Percentiles rank a stretch among this genome's conserved stretches.
Evolutionary conservation across 2,113 vertebrate species (phyloP).

Genomic region (Malurus melanocephalus): DNA sequence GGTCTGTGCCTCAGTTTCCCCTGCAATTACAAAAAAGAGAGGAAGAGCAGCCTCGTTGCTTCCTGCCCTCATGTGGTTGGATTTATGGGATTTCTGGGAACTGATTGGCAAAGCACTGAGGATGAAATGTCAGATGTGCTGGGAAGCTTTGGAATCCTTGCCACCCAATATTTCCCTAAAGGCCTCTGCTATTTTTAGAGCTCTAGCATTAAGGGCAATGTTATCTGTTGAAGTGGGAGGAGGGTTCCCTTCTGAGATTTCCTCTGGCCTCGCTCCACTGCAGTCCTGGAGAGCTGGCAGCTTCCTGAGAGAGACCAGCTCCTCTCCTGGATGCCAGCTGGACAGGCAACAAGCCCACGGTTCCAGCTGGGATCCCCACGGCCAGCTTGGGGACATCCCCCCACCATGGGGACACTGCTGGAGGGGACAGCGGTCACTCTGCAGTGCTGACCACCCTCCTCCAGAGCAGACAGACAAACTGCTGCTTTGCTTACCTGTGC

Average conservation of each 20-base stretch:
- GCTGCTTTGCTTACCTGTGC: background rate
- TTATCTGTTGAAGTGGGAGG: background rate
- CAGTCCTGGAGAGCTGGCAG: background rate
- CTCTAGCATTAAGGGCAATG: background rate
- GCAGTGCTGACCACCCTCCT: background rate
- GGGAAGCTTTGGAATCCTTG: background rate
- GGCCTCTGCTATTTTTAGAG: background rate
- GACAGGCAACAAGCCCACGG: background rate
- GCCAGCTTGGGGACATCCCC: background rate
- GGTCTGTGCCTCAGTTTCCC: slow-evolving; percentile 11
- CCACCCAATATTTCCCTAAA: background rate
- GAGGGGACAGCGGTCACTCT: background rate
- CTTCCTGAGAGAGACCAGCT: background rate
- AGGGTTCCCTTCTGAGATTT: background rate
- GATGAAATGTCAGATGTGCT: background rate
- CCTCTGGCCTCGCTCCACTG: background rate
- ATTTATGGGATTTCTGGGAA: background rate
- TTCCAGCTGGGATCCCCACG: background rate
- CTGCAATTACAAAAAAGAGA: background rate
- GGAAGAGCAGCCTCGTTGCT: background rate
- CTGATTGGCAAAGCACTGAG: background rate
- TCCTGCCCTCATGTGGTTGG: background rate
- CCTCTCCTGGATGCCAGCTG: background rate
- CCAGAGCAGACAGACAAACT: background rate
- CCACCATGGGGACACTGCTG: rapidly evolving